Evolutionary conservation across 2,888 invertebrate genomes (phyloP), one percentile per base, ranked within the genome.

Genomic region (Timema podura): DNA sequence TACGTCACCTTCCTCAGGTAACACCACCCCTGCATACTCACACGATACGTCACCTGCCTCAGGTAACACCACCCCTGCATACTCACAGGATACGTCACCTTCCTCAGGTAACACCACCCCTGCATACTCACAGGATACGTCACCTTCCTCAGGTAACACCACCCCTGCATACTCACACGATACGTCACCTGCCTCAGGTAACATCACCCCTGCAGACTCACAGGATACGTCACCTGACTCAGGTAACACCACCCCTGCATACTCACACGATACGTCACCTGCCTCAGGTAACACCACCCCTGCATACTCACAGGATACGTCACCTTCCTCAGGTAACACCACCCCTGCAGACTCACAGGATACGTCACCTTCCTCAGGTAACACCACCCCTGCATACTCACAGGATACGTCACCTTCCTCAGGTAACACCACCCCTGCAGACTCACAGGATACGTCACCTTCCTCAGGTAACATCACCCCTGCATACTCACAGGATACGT

Each of bases 91-190:
- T n/a, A n/a, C n/a, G n/a, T n/a, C n/a, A n/a, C n/a, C n/a, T n/a
- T n/a, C n/a, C n/a, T n/a, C n/a, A n/a, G n/a, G n/a, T n/a, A n/a
- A n/a, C n/a, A n/a, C n/a, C n/a, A n/a, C n/a, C n/a, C 30, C 11
- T 30, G 61, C 61, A 30, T 6, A 9, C 61, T 61, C 61, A 8
- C 45, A 13, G 61, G 61, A 5, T 61, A 61, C 61, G 0, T 61
- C 44, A 61, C 30, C 61, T 61, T 16, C 61, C 61, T 30, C 44
- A 61, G 44, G 13, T 10, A 44, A 61, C 61, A 61, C 9, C 61
- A 30, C 61, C 13, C 6, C 44, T 30, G 7, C 44, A 61, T 13
- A 30, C 30, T 30, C 30, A 30, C 30, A 3, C 2, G 30, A 1
- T 30, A 30, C 30, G 1, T 30, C 30, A 30, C 30, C 30, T 30